Evolutionary conservation across 2,797 vertebrate genomes (phyloP).

Genomic region (Dallia pectoralis): DNA sequence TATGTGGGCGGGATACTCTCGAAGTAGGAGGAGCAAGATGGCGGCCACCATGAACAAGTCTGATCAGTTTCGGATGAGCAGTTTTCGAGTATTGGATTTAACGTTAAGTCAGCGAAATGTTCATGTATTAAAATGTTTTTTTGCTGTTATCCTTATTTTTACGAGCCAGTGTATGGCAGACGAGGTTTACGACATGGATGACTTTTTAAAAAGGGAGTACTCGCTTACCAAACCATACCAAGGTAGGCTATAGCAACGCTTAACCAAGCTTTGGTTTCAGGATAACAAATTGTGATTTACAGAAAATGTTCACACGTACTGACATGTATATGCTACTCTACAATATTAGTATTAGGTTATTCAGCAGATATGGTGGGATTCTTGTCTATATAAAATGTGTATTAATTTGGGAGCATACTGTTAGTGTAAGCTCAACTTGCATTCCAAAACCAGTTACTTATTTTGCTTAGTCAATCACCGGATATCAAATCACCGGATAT

Average conservation of each 20-base stretch:
- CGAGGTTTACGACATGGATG: slow-evolving; percentile 77
- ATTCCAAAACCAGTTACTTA: not conserved
- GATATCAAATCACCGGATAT: too few relatives aligned
- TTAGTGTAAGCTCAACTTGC: not conserved
- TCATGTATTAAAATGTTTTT: slow-evolving; percentile 32
- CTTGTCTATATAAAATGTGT: not conserved
- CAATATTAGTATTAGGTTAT: not conserved
- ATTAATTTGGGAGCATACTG: not conserved
- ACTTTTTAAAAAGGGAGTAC: slow-evolving; percentile 89
- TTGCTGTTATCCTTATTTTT: slow-evolving; percentile 37
- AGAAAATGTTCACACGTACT: not conserved
- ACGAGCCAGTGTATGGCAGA: slow-evolving; percentile 52
- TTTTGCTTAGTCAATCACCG: too few relatives aligned
- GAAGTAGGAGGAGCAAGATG: slow-evolving; percentile 48
- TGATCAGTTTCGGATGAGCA: slow-evolving; percentile 17
- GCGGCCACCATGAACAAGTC: slow-evolving; percentile 30
- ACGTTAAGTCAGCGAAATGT: slow-evolving; percentile 31
- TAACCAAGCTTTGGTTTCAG: not conserved
- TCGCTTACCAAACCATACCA: slow-evolving; percentile 89
- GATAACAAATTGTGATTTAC: not conserved
- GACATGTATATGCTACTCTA: not conserved
- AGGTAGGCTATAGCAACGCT: slow-evolving; percentile 63
- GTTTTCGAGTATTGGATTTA: slow-evolving; percentile 24
- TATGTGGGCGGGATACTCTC: slow-evolving; percentile 14
- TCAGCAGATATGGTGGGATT: not conserved